phyloP scores from a whole-genome alignment of 2,888 invertebrate species.

The Limnephilus rhombicus region DNA sequence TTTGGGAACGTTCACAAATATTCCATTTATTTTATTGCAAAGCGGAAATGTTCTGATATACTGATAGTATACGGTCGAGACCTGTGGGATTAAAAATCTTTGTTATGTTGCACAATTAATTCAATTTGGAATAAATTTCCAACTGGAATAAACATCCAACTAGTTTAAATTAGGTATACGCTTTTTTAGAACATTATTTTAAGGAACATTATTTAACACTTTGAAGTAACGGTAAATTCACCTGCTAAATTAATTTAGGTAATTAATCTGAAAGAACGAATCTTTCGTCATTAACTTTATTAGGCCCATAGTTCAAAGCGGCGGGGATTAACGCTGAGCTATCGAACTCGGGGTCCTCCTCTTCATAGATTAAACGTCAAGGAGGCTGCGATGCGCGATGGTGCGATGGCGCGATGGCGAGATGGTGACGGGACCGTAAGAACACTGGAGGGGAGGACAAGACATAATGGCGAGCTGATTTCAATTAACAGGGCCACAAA shows the following conservation, averaged over 20 bases:
- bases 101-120: too few species aligned
- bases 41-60: too few species aligned
- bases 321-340: constrained; percentile 34
- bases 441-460: constrained; percentile 65
- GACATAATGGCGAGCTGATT: constrained; percentile 75
- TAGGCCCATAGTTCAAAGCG: constrained; percentile 29
- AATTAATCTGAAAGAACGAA: background rate
- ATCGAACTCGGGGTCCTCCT: constrained; percentile 38
- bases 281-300: constrained; percentile 46
- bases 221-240: background rate
- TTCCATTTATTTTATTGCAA: too few species aligned
- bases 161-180: too few species aligned
- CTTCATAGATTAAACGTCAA: constrained; percentile 47
- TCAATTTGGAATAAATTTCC: too few species aligned
- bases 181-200: background rate
- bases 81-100: too few species aligned
- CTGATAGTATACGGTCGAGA: too few species aligned
- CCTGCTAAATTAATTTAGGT: constrained; percentile 6
- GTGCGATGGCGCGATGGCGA: constrained; percentile 12
- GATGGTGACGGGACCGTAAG: constrained; percentile 36
- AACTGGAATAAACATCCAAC: too few species aligned
- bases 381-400: background rate
- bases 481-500: constrained; percentile 77
- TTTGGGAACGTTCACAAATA: too few species aligned
- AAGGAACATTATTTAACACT: background rate